These are phyloP conservation scores for Augochlorella aurata DNA, from an alignment of 2,888 invertebrate species.

Conservation along the genomic window DNA sequence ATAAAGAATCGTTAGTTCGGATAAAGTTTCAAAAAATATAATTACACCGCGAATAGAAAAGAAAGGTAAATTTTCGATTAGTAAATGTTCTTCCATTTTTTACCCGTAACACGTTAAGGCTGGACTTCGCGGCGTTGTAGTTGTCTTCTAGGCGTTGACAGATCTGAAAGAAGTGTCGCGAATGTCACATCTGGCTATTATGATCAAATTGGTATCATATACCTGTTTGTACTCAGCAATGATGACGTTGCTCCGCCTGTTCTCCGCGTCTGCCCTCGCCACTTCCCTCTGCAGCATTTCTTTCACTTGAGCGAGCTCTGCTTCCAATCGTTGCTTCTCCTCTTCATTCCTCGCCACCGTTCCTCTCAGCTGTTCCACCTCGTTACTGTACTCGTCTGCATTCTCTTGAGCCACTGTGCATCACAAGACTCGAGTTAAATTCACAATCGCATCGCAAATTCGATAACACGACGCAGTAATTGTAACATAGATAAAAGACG, in stretches of 20 bases:
- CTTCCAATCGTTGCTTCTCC: constrained; percentile 87
- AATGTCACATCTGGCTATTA: background rate
- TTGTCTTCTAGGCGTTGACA: constrained; percentile 94
- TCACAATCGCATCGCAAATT: background rate
- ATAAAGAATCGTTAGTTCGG: background rate
- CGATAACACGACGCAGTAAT: background rate
- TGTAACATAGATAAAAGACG: background rate
- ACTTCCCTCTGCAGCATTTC: constrained; percentile 90
- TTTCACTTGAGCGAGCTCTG: constrained; percentile 87
- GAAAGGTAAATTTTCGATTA: no score
- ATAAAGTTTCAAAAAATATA: no score
- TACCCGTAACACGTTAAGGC: constrained; percentile 87
- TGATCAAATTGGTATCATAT: background rate
- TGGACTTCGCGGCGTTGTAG: constrained; percentile 86
- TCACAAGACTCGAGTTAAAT: background rate
- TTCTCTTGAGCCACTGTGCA: constrained; percentile 84
- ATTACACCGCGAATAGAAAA: no score
- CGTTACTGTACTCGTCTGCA: constrained; percentile 84
- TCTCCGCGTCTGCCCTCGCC: constrained; percentile 88
- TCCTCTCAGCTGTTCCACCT: constrained; percentile 84
- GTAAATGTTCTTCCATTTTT: constrained; percentile 62
- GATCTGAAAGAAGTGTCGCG: constrained; percentile 82
- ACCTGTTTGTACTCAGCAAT: constrained; percentile 95
- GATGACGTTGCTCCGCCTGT: constrained; percentile 89
- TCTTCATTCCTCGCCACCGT: constrained; percentile 88